These are phyloP conservation scores for Pleuronectes platessa DNA, from an alignment of 2,113 vertebrate species.

Conservation along the genomic window DNA sequence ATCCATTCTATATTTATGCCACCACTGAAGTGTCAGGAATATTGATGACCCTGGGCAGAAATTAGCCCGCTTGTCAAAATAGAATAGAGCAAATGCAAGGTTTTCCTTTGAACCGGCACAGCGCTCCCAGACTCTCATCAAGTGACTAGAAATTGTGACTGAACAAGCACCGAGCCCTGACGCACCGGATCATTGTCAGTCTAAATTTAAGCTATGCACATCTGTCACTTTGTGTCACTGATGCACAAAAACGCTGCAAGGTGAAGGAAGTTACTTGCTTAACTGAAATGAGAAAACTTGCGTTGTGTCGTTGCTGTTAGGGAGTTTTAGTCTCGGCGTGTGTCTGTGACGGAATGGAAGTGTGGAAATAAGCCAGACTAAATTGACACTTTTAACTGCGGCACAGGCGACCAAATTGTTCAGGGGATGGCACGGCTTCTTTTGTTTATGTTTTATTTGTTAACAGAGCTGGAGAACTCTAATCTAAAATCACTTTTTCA, in stretches of 20 bases:
- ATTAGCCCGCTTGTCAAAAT: conserved; percentile 73
- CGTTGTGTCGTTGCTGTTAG: conserved; percentile 54
- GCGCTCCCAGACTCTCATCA: conserved; percentile 56
- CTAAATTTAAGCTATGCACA: conserved; percentile 72
- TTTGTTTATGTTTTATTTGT: conserved; percentile 48
- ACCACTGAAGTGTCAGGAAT: conserved; percentile 75
- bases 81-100: conserved; percentile 57
- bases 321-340: conserved; percentile 34
- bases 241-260: conserved; percentile 56
- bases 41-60: conserved; percentile 78
- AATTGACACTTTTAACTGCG: conserved; percentile 22
- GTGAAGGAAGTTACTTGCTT: conserved; percentile 62
- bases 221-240: conserved; percentile 58
- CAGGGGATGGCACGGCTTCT: conserved; percentile 1
- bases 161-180: conserved; percentile 27
- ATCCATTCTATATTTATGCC: conserved; percentile 71
- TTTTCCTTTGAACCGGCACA: conserved; percentile 39
- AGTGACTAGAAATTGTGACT: conserved; percentile 52
- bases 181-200: conserved; percentile 40
- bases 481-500: conserved; percentile 54
- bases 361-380: conserved; percentile 22
- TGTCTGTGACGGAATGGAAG: conserved; percentile 51
- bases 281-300: conserved; percentile 61
- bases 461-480: conserved; percentile 43
- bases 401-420: conserved; percentile 12